Conservation (phyloP, 2,797 vertebrate species). For the Pelochelys cantorii region DNA sequence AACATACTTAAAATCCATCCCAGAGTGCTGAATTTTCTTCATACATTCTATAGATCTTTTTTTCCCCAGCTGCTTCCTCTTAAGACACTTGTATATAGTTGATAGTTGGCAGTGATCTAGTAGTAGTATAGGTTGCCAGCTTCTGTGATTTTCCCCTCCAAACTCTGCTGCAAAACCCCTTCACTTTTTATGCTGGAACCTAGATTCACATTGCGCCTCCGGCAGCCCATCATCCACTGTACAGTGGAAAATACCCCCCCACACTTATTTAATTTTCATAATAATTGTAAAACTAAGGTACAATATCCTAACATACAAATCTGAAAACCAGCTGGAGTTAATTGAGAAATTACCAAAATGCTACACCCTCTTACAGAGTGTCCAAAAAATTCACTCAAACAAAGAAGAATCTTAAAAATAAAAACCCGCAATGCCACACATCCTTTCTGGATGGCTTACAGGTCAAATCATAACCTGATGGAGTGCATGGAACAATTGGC, state of each 20-base stretch:
- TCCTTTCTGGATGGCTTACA: conserved; percentile 47
- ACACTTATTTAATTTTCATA: background rate
- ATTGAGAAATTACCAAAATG: conserved; percentile 15
- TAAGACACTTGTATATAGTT: conserved; percentile 22
- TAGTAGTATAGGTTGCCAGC: conserved; percentile 23
- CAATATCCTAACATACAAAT: background rate
- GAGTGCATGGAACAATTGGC: conserved; percentile 12
- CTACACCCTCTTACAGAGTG: background rate
- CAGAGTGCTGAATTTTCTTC: background rate
- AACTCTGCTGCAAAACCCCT: conserved; percentile 16
- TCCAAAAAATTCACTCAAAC: conserved; percentile 21
- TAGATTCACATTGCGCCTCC: conserved; percentile 29
- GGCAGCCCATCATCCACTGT: background rate
- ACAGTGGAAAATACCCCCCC: background rate
- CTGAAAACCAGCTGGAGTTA: background rate
- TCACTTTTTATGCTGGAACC: background rate
- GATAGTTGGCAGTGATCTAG: conserved; percentile 32
- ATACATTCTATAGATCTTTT: background rate
- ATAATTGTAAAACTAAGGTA: background rate
- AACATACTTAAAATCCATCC: background rate
- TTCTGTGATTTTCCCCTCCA: background rate
- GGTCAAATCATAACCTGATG: conserved; percentile 30
- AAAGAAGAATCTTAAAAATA: conserved; percentile 48
- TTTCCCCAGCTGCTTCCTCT: conserved; percentile 18
- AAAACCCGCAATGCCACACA: background rate